Conservation (phyloP, 1,140 invertebrate genomes). For the Metopolophium dirhodum region DNA sequence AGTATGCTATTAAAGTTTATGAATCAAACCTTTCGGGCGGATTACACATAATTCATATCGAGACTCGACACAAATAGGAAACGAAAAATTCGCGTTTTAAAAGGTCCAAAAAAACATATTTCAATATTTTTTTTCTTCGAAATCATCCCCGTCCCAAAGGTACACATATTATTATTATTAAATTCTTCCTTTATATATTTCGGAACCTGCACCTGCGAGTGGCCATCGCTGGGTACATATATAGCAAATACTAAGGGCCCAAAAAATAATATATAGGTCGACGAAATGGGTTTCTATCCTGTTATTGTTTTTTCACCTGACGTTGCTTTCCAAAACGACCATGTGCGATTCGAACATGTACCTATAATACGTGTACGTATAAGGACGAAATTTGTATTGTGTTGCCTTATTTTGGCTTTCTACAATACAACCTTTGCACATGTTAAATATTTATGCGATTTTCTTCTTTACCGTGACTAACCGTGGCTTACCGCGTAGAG, state of each 20-base stretch:
- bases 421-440: not conserved
- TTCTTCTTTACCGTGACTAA: not conserved
- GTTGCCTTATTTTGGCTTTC: not conserved
- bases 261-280: not conserved
- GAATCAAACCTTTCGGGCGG: no score
- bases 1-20: no score
- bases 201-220: not conserved
- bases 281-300: not conserved
- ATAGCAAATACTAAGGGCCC: not conserved
- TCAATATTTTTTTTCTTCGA: not conserved
- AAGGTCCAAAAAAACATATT: not conserved
- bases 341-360: not conserved
- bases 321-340: not conserved
- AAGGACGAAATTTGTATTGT: not conserved
- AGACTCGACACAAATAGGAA: not conserved
- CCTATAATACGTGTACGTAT: not conserved
- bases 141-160: not conserved
- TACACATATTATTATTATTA: not conserved
- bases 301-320: not conserved
- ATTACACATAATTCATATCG: no score
- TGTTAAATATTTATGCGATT: not conserved
- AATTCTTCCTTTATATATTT: not conserved
- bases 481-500: not conserved
- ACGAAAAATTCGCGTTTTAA: not conserved
- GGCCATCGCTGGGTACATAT: no score